Percentiles rank a stretch among this genome's conserved stretches.
Conservation (phyloP, 2,797 vertebrate species). For the Microctenopoma lineatum region DNA sequence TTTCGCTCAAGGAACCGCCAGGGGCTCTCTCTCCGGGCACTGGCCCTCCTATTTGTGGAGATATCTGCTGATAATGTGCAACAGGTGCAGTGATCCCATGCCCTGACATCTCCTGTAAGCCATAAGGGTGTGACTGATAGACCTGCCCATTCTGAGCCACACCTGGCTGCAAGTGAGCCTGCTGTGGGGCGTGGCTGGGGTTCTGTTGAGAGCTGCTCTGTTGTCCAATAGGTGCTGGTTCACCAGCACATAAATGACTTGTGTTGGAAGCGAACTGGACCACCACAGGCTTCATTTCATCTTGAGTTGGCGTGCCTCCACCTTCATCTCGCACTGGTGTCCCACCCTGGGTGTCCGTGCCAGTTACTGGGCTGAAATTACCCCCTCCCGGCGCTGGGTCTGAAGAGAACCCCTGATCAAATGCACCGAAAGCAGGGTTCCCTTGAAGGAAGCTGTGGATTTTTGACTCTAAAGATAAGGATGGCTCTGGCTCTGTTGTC, state of each 20-base stretch:
- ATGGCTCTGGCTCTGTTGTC: slow-evolving; percentile 47
- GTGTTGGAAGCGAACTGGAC: slow-evolving; percentile 66
- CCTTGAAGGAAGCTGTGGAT: slow-evolving; percentile 95
- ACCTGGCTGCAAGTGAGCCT: slow-evolving; percentile 64
- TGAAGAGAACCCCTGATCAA: slow-evolving; percentile 88
- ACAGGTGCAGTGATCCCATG: slow-evolving; percentile 54
- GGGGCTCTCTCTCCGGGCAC: slow-evolving; percentile 70
- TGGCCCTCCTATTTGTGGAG: slow-evolving; percentile 83
- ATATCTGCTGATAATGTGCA: slow-evolving; percentile 85
- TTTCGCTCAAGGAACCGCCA: slow-evolving; percentile 68
- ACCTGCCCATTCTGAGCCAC: slow-evolving; percentile 69
- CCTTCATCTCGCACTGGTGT: slow-evolving; percentile 95
- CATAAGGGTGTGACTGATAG: slow-evolving; percentile 51
- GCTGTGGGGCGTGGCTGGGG: slow-evolving; percentile 34
- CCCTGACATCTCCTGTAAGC: slow-evolving; percentile 36
- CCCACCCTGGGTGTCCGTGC: slow-evolving; percentile 90
- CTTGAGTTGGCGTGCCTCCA: slow-evolving; percentile 95
- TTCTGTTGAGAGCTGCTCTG: slow-evolving; percentile 63
- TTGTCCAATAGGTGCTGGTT: slow-evolving; percentile 58
- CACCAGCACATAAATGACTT: slow-evolving; percentile 23
- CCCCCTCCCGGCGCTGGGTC: slow-evolving; percentile 51
- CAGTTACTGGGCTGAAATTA: slow-evolving; percentile 72
- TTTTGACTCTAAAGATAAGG: slow-evolving; percentile 89
- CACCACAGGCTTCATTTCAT: slow-evolving; percentile 88
- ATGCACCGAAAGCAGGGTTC: slow-evolving; percentile 89